These are phyloP conservation scores for Typhlomys cinereus DNA, from an alignment of 2,113 vertebrate genomes.

Conservation along the genomic window DNA sequence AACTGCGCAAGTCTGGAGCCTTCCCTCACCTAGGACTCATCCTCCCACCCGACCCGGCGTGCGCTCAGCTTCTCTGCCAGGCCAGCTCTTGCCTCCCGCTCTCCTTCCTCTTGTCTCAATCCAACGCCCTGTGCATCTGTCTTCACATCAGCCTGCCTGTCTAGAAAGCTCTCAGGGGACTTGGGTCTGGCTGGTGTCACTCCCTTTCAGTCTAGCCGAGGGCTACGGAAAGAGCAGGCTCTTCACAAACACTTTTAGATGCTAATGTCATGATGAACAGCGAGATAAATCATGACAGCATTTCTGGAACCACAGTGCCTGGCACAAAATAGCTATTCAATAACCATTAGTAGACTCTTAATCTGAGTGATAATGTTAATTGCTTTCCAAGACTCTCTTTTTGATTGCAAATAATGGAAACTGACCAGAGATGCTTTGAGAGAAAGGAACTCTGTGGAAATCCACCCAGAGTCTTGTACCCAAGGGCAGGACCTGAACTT, in stretches of 20 bases:
- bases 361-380: conserved; percentile 68
- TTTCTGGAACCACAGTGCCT: conserved; percentile 60
- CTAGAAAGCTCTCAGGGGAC: conserved; percentile 44
- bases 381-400: conserved; percentile 58
- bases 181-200: not conserved
- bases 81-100: not conserved
- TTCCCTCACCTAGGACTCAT: not conserved
- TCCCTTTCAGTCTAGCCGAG: conserved; percentile 12
- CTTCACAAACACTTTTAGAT: conserved; percentile 51
- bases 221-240: not conserved
- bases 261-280: conserved; percentile 45
- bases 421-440: conserved; percentile 25
- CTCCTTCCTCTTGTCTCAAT: conserved; percentile 1
- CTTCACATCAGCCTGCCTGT: conserved; percentile 29
- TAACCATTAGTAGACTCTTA: conserved; percentile 75
- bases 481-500: not conserved
- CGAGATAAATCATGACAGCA: conserved; percentile 61
- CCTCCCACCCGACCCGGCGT: not conserved
- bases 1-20: not conserved
- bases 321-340: conserved; percentile 67
- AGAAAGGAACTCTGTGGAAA: not conserved
- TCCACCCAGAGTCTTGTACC: not conserved
- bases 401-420: conserved; percentile 54
- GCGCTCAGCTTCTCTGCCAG: not conserved
- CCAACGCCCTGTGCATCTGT: conserved; percentile 1